These are phyloP conservation scores for Brachystomella parvula DNA, from an alignment of 1,140 invertebrate genomes.

Conservation along the genomic window DNA sequence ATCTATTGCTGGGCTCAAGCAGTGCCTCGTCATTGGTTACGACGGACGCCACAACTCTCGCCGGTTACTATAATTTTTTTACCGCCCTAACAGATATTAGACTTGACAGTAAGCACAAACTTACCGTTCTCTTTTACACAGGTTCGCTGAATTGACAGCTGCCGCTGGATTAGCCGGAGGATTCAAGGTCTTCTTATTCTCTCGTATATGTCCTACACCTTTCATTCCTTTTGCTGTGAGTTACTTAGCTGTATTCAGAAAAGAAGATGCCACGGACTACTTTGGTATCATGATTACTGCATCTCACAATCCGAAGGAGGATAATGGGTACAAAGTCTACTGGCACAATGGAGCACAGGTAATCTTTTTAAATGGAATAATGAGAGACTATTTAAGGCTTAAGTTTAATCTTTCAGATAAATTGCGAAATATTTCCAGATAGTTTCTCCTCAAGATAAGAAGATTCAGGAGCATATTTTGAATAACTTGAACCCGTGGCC, in stretches of 20 bases:
- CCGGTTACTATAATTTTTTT: slow-evolving; percentile 49
- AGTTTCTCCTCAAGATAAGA: slow-evolving; percentile 79
- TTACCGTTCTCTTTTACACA: slow-evolving; percentile 43
- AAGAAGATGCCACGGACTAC: not conserved
- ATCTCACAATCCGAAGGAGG: slow-evolving; percentile 97
- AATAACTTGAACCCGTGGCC: slow-evolving; percentile 63
- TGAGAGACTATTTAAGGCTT: not conserved
- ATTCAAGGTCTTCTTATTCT: slow-evolving; percentile 77
- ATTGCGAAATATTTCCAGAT: slow-evolving; percentile 54
- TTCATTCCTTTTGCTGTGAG: slow-evolving; percentile 78
- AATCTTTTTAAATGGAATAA: slow-evolving; percentile 15
- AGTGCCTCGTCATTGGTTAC: slow-evolving; percentile 82
- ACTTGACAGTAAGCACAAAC: slow-evolving; percentile 5
- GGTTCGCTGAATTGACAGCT: slow-evolving; percentile 85
- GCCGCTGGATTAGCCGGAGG: slow-evolving; percentile 67
- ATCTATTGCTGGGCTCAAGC: slow-evolving; percentile 45
- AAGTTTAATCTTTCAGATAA: not conserved
- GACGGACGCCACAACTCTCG: slow-evolving; percentile 91
- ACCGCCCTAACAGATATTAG: not conserved
- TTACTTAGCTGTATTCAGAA: slow-evolving; percentile 49
- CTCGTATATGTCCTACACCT: slow-evolving; percentile 78
- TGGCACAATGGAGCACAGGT: slow-evolving; percentile 86
- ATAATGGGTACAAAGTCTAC: slow-evolving; percentile 99
- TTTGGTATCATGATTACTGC: slow-evolving; percentile 91
- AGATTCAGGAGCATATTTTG: slow-evolving; percentile 72